These are phyloP conservation scores for Euura saliciscinereae DNA, from an alignment of 1,140 invertebrate species.

Conservation along the genomic window DNA sequence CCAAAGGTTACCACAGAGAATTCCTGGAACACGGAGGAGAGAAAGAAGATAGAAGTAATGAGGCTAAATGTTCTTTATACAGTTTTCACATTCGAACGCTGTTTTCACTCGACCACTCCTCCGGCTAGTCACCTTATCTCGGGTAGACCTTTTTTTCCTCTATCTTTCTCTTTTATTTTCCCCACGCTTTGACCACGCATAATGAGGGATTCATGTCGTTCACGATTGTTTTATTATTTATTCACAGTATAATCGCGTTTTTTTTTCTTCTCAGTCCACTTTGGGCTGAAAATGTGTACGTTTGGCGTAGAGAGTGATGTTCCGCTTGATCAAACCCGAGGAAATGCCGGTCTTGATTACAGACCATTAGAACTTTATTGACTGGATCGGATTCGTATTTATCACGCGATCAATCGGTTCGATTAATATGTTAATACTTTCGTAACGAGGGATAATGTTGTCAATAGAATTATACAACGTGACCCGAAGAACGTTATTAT, in stretches of 20 bases:
- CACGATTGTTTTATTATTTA: conserved; percentile 14
- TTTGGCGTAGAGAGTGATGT: too few relatives aligned
- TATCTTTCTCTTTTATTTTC: conserved; percentile 11
- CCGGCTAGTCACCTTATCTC: conserved; percentile 34
- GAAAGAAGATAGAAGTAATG: conserved; percentile 54
- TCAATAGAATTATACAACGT: too few relatives aligned
- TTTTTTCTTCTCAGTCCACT: too few relatives aligned
- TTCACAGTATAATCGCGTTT: too few relatives aligned
- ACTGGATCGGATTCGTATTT: conserved; percentile 20
- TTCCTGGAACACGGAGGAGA: conserved; percentile 49
- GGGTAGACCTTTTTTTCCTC: background rate
- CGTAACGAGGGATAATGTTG: too few relatives aligned
- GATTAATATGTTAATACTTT: background rate
- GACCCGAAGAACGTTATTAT: too few relatives aligned
- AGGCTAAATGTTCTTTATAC: conserved; percentile 55
- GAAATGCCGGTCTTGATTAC: background rate
- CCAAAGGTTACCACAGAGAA: conserved; percentile 44
- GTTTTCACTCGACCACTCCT: conserved; percentile 48
- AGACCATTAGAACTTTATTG: background rate
- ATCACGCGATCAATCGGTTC: conserved; percentile 22
- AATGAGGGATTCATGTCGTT: conserved; percentile 51
- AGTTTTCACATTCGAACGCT: conserved; percentile 45
- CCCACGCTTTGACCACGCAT: conserved; percentile 28
- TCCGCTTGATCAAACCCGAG: background rate
- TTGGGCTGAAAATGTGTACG: too few relatives aligned